Base-by-base conservation (phyloP, 2,888 invertebrate species). In the Apamea anceps region DNA sequence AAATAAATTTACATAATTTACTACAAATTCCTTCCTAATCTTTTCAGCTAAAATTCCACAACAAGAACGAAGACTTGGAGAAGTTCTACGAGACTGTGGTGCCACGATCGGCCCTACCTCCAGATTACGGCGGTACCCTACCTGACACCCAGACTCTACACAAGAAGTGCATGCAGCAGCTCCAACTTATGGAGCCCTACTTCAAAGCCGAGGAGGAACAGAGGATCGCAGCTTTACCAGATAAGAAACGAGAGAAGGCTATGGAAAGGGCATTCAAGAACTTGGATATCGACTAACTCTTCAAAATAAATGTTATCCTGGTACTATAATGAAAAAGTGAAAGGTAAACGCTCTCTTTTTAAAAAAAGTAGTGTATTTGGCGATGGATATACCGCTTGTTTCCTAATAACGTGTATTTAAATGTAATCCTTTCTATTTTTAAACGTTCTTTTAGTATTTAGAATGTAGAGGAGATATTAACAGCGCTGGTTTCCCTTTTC, bases 211-310 rank as follows among this genome's bases (percentile, higher is more conserved):
- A 97, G 79, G 96, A 97, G 84, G 94, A 94, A 45, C 97, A 97
- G 89, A 92, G 97, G 72, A 88, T 94, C 74, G 92, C 92, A 0
- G 96, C 96, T 2, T 84, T 96, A 45, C 96, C 96, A 0, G 95
- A 95, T 79, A 96, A 96, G 85, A 96, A 96, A 74, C 83, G 95
- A 12, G 96, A 96, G 13, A 96, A 96, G 66, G 98, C 98, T 0
- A 96, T 98, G 84, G 98, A 98, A 86, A 98, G 98, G 65, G 98
- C 97, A 13, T 98, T 98, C 90, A 98, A 98, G 89, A 98, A 98
- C 90, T 92, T 98, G 60, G 98, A 98, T 70, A 98, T 98, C 83
- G 98, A 98, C 95, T 98, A 95, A 86, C 37, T 82, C 25, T 57
- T 76, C 37, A 42, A 63, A 63, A 18, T 13, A 25, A 2, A 68